Conservation (phyloP, 2,888 invertebrate species). For the Digitonthophagus gazella region DNA sequence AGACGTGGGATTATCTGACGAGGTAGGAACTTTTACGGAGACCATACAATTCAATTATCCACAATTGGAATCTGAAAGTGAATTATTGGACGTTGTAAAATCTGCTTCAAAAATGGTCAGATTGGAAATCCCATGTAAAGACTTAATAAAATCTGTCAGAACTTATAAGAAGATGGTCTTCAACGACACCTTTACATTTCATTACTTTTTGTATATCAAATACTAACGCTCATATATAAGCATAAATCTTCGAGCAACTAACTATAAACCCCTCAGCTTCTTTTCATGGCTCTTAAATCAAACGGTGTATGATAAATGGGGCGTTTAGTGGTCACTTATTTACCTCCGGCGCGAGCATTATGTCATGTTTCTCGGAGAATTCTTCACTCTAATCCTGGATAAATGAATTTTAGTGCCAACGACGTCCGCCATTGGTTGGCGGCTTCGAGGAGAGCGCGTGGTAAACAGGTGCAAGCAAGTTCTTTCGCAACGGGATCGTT, state of each 20-base stretch:
- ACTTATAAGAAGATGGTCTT: not conserved
- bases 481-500: conserved; percentile 13
- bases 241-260: too few relatives aligned
- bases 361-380: conserved; percentile 11
- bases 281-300: too few relatives aligned
- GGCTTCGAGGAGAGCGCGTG: not conserved
- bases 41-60: not conserved
- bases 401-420: conserved; percentile 6
- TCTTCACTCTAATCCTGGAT: conserved; percentile 5
- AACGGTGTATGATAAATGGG: not conserved
- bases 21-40: not conserved
- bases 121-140: not conserved
- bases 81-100: not conserved
- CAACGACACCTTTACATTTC: too few relatives aligned
- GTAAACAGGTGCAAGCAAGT: conserved; percentile 8
- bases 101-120: not conserved
- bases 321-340: not conserved
- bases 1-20: not conserved
- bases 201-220: not conserved
- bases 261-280: too few relatives aligned
- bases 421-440: not conserved
- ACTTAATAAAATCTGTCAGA: not conserved
- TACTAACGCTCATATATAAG: too few relatives aligned
- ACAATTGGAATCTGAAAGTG: not conserved
- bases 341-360: conserved; percentile 6